Base-by-base conservation (phyloP, 2,888 invertebrate genomes). In the Eupithecia abbreviata region DNA sequence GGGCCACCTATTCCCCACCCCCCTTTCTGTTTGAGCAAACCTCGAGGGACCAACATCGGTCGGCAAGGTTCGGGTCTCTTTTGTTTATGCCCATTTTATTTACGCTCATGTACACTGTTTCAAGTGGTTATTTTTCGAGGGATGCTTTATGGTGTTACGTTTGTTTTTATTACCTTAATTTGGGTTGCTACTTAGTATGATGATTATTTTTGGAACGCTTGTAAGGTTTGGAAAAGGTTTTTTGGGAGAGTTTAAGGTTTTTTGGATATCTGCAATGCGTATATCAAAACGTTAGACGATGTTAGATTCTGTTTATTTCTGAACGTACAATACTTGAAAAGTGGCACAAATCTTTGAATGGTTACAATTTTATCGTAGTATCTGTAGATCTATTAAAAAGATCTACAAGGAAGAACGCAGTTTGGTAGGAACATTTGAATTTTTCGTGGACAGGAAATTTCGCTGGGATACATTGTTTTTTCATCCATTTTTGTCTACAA, bases 51-150 rank as follows among this genome's bases (percentile, higher is more conserved):
- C 78, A 81, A 77, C 83, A 81, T 80, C 85, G 86, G 86, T 84
- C 82, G 83, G 84, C 84, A 85, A 84, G 89, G 85, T 82, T 83
- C 87, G 85, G 88, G 85, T 81, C 82, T 85, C 89, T 88, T 93
- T 94, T 94, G 94, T 94, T 90, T 93, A 92, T 89, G 85, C 85
- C 86, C 86, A 83, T 86, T 87, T 90, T 88, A 89, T 93, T 93
- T 89, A 88, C 89, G 89, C 87, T 87, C 85, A 85, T 84, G 80
- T 82, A 77, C 77, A 78, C 82, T 82, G 82, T 82, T 84, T 82
- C 81, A 76, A 82, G 83, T 77, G 81, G 83, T 82, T 81, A 81
- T 83, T 82, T 82, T 83, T 81, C 82, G 80, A 76, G 80, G 72
- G 78, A 77, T 78, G 79, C 30, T 80, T 77, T 80, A 77, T 80